Percentiles rank a stretch among this genome's conserved stretches.
Evolutionary conservation across 2,113 vertebrate genomes (phyloP).

Genomic region (human): DNA sequence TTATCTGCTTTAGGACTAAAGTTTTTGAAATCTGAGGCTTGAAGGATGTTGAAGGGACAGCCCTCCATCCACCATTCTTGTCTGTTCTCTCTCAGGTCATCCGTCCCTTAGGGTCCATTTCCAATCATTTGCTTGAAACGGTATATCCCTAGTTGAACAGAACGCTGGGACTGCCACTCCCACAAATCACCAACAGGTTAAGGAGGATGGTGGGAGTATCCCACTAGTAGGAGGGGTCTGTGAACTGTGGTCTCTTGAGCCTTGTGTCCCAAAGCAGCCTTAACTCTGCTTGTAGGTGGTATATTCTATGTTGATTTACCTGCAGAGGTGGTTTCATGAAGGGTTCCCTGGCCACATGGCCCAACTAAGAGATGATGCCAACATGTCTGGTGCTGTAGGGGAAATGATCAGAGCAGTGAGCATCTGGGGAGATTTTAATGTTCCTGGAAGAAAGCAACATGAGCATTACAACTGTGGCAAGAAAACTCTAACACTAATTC

Average conservation of each 20-base stretch:
- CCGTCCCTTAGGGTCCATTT: background rate
- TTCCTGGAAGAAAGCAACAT: constrained; percentile 15
- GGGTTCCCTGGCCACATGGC: background rate
- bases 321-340: background rate
- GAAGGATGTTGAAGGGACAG: background rate
- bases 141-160: background rate
- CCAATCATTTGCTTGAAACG: background rate
- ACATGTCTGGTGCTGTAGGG: background rate
- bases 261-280: background rate
- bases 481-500: background rate
- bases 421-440: background rate
- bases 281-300: background rate
- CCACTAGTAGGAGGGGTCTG: background rate
- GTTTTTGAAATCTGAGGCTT: background rate
- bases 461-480: background rate
- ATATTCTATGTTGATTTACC: background rate
- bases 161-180: background rate
- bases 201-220: background rate
- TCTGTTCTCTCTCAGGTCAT: background rate
- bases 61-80: background rate
- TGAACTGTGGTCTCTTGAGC: background rate
- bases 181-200: background rate
- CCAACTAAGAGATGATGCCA: background rate
- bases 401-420: background rate
- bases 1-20: background rate